A percentile compares a stretch with the other conserved stretches of the same genome.
Evolutionary conservation across 92 coral and sea anemone species (phyloP).

Genomic region (Actinostola sp.): DNA sequence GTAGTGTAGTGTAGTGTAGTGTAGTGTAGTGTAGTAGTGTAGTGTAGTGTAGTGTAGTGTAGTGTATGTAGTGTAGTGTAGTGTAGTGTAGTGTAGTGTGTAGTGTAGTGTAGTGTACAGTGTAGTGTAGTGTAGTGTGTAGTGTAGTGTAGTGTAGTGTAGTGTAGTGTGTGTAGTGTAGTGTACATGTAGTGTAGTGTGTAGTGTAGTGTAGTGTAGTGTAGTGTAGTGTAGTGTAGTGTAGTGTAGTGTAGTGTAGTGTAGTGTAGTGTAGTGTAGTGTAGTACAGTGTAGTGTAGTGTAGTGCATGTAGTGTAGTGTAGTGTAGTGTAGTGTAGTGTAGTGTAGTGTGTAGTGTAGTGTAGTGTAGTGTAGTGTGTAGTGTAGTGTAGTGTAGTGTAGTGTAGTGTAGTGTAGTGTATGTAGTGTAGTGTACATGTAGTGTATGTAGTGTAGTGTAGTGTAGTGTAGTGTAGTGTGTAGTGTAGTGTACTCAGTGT

Average conservation of each 20-base stretch:
- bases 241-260: background rate
- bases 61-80: background rate
- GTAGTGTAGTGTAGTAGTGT: background rate
- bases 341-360: background rate
- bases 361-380: background rate
- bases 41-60: background rate
- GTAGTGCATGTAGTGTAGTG: background rate
- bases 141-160: background rate
- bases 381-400: background rate
- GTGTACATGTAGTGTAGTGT: too few relatives aligned
- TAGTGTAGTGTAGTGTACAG: background rate
- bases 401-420: background rate
- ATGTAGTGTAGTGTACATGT: too few relatives aligned
- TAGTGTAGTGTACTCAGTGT: background rate
- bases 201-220: background rate
- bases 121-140: background rate
- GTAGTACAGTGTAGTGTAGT: background rate
- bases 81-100: background rate
- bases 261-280: background rate
- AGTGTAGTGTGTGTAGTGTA: too few relatives aligned
- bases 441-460: background rate
- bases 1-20: background rate
- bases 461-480: background rate
- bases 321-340: background rate
- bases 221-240: background rate